Conservation (phyloP, 2,888 invertebrate species). For the Polymixis flavicincta region DNA sequence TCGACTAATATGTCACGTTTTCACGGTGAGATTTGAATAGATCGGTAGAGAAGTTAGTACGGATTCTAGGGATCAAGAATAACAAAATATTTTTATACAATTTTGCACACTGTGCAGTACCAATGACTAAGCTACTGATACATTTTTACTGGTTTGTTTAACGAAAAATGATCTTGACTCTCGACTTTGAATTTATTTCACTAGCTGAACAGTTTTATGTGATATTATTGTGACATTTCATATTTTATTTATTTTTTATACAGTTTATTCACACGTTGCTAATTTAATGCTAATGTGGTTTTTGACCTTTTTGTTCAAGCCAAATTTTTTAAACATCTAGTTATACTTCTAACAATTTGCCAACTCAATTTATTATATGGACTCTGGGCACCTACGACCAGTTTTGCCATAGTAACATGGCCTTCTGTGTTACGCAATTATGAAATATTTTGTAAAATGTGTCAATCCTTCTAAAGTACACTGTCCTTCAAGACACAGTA, state of each 20-base stretch:
- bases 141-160: constrained; percentile 35
- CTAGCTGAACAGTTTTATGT: constrained; percentile 27
- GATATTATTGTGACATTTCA: constrained; percentile 29
- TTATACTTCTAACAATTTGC: neutral
- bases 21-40: no score
- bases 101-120: constrained; percentile 26
- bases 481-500: no score
- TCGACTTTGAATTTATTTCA: constrained; percentile 41
- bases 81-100: neutral
- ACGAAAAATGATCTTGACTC: constrained; percentile 36
- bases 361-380: neutral
- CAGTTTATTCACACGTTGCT: constrained; percentile 6
- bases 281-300: constrained; percentile 14
- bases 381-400: neutral
- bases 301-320: constrained; percentile 13
- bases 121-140: constrained; percentile 19
- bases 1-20: no score
- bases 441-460: no score
- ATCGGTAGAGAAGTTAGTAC: neutral
- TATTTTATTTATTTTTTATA: constrained; percentile 23
- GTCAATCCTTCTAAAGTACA: no score
- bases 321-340: neutral
- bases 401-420: neutral
- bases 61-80: neutral
- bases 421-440: no score